Conservation (phyloP, 1,140 invertebrate genomes). For the Heliconius hewitsoni region DNA sequence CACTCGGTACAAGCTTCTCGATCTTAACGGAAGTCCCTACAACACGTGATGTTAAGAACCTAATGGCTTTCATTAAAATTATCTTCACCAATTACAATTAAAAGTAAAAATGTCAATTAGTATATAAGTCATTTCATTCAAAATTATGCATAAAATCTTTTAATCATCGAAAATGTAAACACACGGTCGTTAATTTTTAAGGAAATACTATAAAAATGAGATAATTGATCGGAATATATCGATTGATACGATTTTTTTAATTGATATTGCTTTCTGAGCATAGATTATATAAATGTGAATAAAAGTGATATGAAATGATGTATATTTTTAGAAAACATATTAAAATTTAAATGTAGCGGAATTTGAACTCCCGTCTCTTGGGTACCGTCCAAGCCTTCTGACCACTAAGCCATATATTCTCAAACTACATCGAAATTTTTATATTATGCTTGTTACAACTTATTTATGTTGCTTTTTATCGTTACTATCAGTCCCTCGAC, state of each 20-base stretch:
- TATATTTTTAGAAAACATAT: too few relatives aligned
- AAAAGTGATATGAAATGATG: neutral
- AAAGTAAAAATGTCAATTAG: slow-evolving; percentile 24
- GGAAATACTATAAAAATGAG: slow-evolving; percentile 20
- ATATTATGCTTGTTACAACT: too few relatives aligned
- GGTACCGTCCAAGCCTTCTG: too few relatives aligned
- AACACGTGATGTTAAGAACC: slow-evolving; percentile 3
- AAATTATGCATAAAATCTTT: slow-evolving; percentile 22
- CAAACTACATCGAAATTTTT: too few relatives aligned
- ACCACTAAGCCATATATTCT: too few relatives aligned
- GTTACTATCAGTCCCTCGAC: too few relatives aligned
- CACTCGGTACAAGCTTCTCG: neutral
- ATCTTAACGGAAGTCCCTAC: neutral
- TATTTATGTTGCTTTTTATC: too few relatives aligned
- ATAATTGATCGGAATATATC: slow-evolving; percentile 21
- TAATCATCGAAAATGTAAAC: slow-evolving; percentile 16
- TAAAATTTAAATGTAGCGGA: too few relatives aligned
- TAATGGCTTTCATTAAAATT: slow-evolving; percentile 17
- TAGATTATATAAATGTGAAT: neutral
- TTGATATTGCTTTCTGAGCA: slow-evolving; percentile 13
- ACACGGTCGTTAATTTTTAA: slow-evolving; percentile 18
- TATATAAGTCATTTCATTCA: slow-evolving; percentile 12
- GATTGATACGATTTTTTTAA: slow-evolving; percentile 17
- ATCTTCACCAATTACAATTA: slow-evolving; percentile 23
- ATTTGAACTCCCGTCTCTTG: too few relatives aligned